These are phyloP conservation scores for Betta splendens DNA, from an alignment of 2,797 vertebrate species.

Conservation along the genomic window DNA sequence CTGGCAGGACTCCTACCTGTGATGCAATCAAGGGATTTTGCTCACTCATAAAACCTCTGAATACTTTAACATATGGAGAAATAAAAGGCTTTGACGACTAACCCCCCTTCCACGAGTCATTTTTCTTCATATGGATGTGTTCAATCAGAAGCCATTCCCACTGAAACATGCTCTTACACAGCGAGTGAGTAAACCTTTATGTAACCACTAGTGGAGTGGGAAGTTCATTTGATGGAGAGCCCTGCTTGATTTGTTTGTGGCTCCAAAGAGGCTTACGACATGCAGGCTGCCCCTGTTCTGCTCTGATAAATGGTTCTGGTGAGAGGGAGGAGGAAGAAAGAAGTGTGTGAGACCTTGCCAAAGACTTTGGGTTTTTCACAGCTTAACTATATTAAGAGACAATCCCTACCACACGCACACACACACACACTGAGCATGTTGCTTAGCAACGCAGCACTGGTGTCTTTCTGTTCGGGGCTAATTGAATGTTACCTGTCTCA, in stretches of 20 bases:
- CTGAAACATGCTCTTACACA: conserved; percentile 72
- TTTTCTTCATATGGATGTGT: conserved; percentile 70
- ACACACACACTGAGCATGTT: conserved; percentile 58
- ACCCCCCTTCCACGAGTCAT: conserved; percentile 40
- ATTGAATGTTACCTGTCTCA: conserved; percentile 76
- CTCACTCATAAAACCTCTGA: conserved; percentile 18
- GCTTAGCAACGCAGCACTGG: conserved; percentile 51
- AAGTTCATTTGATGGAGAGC: conserved; percentile 76
- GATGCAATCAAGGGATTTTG: conserved; percentile 27
- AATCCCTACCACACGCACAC: conserved; percentile 62
- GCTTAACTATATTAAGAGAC: conserved; percentile 79
- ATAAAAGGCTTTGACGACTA: conserved; percentile 64
- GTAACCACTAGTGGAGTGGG: conserved; percentile 69
- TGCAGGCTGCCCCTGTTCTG: conserved; percentile 77
- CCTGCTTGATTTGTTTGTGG: conserved; percentile 82
- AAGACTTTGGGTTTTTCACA: conserved; percentile 78
- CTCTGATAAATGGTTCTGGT: conserved; percentile 77
- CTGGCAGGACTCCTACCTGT: conserved; percentile 17
- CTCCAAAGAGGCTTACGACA: conserved; percentile 79
- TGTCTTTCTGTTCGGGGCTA: conserved; percentile 53
- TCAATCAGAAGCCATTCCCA: conserved; percentile 70
- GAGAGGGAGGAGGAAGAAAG: conserved; percentile 68
- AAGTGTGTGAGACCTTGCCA: conserved; percentile 74
- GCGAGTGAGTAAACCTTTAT: conserved; percentile 75
- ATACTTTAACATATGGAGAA: conserved; percentile 53